These are phyloP conservation scores for Elanoides forficatus DNA, from an alignment of 2,113 vertebrate species.

Conservation along the genomic window DNA sequence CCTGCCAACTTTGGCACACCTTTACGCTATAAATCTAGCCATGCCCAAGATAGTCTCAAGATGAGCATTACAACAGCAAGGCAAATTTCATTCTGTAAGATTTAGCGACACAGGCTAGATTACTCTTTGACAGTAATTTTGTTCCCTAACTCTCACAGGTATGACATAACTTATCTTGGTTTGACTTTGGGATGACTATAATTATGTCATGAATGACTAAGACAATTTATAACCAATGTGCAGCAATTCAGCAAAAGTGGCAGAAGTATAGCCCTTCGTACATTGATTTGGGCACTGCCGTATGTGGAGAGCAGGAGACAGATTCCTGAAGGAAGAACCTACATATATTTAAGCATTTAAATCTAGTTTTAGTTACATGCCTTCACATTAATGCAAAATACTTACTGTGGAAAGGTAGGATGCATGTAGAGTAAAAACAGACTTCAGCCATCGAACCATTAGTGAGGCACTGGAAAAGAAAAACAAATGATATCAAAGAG, in stretches of 20 bases:
- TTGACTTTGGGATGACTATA: neutral
- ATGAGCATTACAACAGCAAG: neutral
- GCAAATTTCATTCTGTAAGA: neutral
- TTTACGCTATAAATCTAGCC: neutral
- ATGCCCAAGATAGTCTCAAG: neutral
- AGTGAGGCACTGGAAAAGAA: conserved; percentile 82
- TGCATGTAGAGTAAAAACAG: conserved; percentile 88
- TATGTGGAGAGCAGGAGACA: neutral
- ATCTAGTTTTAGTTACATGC: neutral
- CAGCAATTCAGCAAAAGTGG: neutral
- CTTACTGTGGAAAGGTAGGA: conserved; percentile 96
- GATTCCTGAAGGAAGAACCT: neutral
- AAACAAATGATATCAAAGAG: neutral
- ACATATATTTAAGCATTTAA: neutral
- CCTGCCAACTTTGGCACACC: neutral
- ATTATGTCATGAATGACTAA: neutral
- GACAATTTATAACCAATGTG: neutral
- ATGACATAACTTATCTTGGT: neutral
- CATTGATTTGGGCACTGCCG: neutral
- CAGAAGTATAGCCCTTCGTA: neutral
- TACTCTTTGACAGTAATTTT: neutral
- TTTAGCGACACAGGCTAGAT: neutral
- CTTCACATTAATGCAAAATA: neutral
- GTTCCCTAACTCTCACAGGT: neutral
- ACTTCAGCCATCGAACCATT: conserved; percentile 93